A percentile compares a stretch with the other conserved stretches of the same genome.
These are phyloP conservation scores for Sebastes kiyomatsui DNA, from an alignment of 2,797 vertebrate genomes.

Conservation along the genomic window DNA sequence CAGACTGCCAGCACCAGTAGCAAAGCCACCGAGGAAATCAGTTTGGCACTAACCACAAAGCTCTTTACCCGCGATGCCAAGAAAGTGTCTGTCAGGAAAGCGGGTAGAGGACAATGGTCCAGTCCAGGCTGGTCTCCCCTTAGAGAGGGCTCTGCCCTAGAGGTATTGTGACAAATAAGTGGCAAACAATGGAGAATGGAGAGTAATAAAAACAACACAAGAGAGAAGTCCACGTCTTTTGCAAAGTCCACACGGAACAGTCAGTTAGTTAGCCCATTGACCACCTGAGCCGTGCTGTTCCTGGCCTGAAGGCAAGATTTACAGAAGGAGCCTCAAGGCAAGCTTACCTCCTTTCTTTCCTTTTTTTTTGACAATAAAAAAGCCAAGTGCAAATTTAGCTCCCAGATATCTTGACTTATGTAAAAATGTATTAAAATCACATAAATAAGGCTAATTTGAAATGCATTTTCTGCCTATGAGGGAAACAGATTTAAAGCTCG, in stretches of 20 bases:
- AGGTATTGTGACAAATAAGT: conserved; percentile 47
- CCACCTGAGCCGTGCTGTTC: conserved; percentile 24
- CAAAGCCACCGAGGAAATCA: conserved; percentile 74
- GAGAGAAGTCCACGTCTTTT: conserved; percentile 13
- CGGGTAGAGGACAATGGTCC: conserved; percentile 55
- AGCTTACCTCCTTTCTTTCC: background rate
- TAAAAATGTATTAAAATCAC: background rate
- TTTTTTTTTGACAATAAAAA: background rate
- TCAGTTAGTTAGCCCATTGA: conserved; percentile 42
- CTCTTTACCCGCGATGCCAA: conserved; percentile 62
- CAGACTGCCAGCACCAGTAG: conserved; percentile 62
- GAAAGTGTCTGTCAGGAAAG: conserved; percentile 64
- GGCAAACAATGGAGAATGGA: conserved; percentile 50
- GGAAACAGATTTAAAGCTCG: conserved; percentile 1
- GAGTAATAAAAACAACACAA: conserved; percentile 28
- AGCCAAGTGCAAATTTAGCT: background rate
- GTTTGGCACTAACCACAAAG: conserved; percentile 71
- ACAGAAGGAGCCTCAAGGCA: conserved; percentile 16
- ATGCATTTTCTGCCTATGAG: background rate
- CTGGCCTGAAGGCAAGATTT: conserved; percentile 25
- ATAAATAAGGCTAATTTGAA: background rate
- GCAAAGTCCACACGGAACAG: background rate
- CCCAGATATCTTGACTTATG: background rate
- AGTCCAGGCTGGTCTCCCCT: conserved; percentile 17
- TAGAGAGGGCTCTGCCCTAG: conserved; percentile 11